These are phyloP conservation scores for Furcifer pardalis DNA, from an alignment of 2,797 vertebrate species.

Conservation along the genomic window DNA sequence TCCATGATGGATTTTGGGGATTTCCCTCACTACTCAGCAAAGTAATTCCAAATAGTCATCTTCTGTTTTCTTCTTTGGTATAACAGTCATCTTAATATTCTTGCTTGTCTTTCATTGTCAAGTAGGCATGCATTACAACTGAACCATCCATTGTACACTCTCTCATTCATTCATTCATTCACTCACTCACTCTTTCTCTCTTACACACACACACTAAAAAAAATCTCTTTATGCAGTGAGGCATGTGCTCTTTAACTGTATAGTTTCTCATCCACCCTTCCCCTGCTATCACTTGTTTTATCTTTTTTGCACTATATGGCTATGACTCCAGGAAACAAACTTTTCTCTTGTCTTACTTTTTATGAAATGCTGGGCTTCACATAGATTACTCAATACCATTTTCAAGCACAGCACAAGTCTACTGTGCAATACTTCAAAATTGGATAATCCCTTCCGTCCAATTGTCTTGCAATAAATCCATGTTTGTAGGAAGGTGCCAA, in stretches of 20 bases:
- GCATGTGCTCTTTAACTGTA: not conserved
- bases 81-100: not conserved
- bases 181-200: too few species aligned
- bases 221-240: not conserved
- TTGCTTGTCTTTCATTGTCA: not conserved
- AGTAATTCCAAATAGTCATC: not conserved
- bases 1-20: not conserved
- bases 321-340: not conserved
- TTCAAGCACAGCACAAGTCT: not conserved
- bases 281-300: not conserved
- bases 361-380: not conserved
- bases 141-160: not conserved
- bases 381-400: not conserved
- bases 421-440: not conserved
- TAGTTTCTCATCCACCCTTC: not conserved
- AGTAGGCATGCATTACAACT: not conserved
- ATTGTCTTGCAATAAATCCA: not conserved
- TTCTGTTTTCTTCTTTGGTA: not conserved
- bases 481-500: not conserved
- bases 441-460: not conserved
- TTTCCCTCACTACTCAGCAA: not conserved
- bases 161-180: too few species aligned
- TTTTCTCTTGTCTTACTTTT: slow-evolving; percentile 4
- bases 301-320: not conserved
- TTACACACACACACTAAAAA: not conserved